Evolutionary conservation across 2,113 vertebrate genomes (phyloP), one percentile per base, ranked within the genome.

Genomic region (Daboia siamensis): DNA sequence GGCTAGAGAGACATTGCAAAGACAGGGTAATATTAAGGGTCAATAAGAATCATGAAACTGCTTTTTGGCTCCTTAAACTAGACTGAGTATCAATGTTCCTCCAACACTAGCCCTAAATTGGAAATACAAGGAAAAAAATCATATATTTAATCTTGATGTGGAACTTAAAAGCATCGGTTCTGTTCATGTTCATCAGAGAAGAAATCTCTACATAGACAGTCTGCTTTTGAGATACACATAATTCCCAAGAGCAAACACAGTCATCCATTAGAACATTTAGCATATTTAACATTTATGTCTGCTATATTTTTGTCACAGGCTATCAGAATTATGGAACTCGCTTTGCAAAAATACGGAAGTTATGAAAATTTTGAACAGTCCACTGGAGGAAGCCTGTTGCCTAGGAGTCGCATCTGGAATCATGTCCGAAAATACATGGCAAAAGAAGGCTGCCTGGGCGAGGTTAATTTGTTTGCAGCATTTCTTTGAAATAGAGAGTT

Each of bases 361-460:
- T 99, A 99, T 51, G 99, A 99, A 95, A 98, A 96, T 17, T 99
- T 99, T 96, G 98, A 99, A 88, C 98, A 98, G 95, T 97, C 97
- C 88, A 99, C 98, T 0, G 99, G 98, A 44, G 99, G 99, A 56
- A 98, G 96, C 95, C 96, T 99, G 87, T 97, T 99, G 20, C 97
- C 97, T 93, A 99, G 98, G 95, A 97, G 97, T 29, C 98, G 98
- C 54, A 99, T 99, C 97, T 98, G 98, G 98, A 97, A 97, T 91
- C 98, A 97, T 0, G 98, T 99, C 89, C 98, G 98, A 96, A 99
- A 98, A 90, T 99, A 99, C 96, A 99, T 99, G 98, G 96, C 98
- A 95, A 99, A 99, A 91, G 99, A 99, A 96, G 99, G 98, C 94
- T 99, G 99, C 87, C 90, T 98, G 64, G 99, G 99, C n/a, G 98